Conservation (phyloP, 2,113 vertebrate genomes). For the Chlamydotis undulata region DNA sequence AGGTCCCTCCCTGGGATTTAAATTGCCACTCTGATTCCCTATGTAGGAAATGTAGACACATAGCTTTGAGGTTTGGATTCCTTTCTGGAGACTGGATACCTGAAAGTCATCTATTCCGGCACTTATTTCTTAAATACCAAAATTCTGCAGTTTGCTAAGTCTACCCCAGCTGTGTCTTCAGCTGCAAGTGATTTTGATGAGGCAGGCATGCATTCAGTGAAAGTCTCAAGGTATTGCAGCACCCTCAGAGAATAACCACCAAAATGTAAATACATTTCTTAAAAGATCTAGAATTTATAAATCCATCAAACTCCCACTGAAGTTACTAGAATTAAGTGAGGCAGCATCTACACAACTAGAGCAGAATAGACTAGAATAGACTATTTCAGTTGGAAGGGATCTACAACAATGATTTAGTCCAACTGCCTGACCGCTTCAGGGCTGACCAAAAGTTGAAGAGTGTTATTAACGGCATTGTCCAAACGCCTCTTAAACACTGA, state of each 20-base stretch:
- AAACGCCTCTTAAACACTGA: neutral
- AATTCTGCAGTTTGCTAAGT: neutral
- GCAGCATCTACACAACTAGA: neutral
- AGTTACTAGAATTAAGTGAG: neutral
- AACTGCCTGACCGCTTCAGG: neutral
- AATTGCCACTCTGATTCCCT: neutral
- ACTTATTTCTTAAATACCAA: neutral
- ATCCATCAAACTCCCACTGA: neutral
- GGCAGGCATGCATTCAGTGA: neutral
- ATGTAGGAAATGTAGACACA: rapidly evolving
- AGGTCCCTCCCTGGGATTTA: neutral
- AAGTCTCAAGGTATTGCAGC: neutral
- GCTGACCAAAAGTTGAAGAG: neutral
- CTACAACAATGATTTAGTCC: neutral
- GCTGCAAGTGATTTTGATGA: neutral
- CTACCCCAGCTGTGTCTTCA: neutral
- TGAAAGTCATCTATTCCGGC: neutral
- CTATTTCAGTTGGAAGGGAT: neutral
- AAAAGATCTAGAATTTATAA: neutral
- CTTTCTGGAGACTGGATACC: neutral
- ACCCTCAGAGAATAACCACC: neutral
- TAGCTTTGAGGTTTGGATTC: neutral
- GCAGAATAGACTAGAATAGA: neutral
- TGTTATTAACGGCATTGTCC: too few species aligned
- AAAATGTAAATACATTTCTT: neutral